phyloP scores from a whole-genome alignment of 2,113 vertebrate genomes.

The Nicator chloris region DNA sequence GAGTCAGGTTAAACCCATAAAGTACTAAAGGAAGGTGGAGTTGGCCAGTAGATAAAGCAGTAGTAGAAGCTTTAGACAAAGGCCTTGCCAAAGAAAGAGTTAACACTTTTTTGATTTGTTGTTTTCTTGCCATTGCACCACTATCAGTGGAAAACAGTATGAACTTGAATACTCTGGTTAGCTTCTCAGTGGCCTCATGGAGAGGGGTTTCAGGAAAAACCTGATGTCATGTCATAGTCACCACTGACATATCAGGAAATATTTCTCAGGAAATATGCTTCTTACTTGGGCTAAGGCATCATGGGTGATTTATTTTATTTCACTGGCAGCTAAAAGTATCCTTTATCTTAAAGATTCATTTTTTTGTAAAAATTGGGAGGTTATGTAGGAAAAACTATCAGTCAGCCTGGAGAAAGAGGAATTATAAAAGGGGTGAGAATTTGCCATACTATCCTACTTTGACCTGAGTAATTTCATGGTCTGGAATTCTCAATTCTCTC shows the following conservation, averaged over 20 bases:
- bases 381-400: background rate
- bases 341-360: background rate
- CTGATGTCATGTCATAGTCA: background rate
- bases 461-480: background rate
- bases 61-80: background rate
- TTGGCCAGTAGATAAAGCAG: background rate
- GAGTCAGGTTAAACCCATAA: background rate
- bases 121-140: background rate
- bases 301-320: background rate
- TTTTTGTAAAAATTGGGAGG: background rate
- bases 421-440: background rate
- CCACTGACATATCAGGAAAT: background rate
- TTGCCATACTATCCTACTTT: background rate
- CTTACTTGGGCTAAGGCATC: background rate
- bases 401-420: background rate
- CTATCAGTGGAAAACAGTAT: background rate
- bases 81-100: background rate
- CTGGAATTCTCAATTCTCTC: background rate
- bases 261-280: background rate
- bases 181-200: background rate
- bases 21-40: background rate
- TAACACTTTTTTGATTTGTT: background rate
- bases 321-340: background rate
- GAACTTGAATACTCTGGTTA: background rate
- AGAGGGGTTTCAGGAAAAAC: background rate